Percentiles rank a stretch among this genome's conserved stretches.
These are phyloP conservation scores for Pollicipes pollicipes DNA, from an alignment of 1,140 invertebrate genomes.

Conservation along the genomic window DNA sequence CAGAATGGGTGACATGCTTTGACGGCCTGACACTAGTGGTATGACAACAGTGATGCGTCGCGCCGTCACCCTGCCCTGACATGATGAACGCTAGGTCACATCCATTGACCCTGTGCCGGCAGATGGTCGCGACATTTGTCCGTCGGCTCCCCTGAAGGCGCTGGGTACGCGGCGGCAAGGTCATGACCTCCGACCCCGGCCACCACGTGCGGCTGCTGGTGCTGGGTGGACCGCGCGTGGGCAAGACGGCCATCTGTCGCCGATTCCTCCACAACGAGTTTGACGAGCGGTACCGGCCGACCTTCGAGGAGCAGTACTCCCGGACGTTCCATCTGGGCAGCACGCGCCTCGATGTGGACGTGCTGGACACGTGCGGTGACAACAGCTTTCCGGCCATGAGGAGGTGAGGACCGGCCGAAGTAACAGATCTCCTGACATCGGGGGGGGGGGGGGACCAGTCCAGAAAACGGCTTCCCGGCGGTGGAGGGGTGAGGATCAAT, in stretches of 20 bases:
- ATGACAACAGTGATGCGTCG: too few relatives aligned
- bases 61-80: too few relatives aligned
- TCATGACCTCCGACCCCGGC: conserved; percentile 38
- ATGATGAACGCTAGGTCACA: too few relatives aligned
- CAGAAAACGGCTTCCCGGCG: too few relatives aligned
- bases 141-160: too few relatives aligned
- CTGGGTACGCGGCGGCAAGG: too few relatives aligned
- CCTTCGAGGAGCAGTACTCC: conserved; percentile 76
- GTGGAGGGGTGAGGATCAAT: too few relatives aligned
- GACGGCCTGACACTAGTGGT: too few relatives aligned
- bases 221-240: conserved; percentile 60
- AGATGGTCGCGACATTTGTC: too few relatives aligned
- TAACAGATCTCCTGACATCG: conserved; percentile 30
- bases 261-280: conserved; percentile 71
- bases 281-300: conserved; percentile 62
- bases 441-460: too few relatives aligned
- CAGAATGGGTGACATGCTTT: too few relatives aligned
- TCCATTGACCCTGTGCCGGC: too few relatives aligned
- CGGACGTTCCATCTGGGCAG: conserved; percentile 61
- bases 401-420: conserved; percentile 27
- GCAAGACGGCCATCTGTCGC: conserved; percentile 71
- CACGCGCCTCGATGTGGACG: conserved; percentile 61
- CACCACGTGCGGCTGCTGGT: conserved; percentile 61
- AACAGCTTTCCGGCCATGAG: conserved; percentile 72
- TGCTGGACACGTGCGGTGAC: conserved; percentile 71